Base-by-base conservation (phyloP, 2,888 invertebrate species). In the Drosophila kuntzei region DNA sequence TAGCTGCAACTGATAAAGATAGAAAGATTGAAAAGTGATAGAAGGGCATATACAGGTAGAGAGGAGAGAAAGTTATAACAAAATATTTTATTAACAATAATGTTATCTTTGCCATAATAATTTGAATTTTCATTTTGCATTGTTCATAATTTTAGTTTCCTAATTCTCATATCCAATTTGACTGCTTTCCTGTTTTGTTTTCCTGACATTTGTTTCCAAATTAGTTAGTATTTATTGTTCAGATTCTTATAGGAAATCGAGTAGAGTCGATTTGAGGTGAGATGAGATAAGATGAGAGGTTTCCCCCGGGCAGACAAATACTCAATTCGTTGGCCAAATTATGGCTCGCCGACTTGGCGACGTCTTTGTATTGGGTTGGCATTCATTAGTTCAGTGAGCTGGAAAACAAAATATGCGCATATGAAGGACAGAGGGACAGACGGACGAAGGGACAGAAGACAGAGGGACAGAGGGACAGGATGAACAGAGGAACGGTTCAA, bases 361-460 rank as follows among this genome's bases (percentile, higher is more conserved):
- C 66, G 59, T 69, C 63, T 74, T 79, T 67, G 72, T 71, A 62
- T 72, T 70, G 71, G 41, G 70, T 71, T 76, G 76, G 81, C 83
- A 82, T 87, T 90, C 83, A 87, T 86, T 86, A 84, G 89, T 87
- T 91, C 91, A 91, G 69, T 91, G 91, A 89, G 89, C 90, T 87
- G 90, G 90, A 91, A 91, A 89, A 74, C 85, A 87, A 90, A 90
- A 90, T 90, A 91, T 90, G 90, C 88, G 89, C 90, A 90, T 91
- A 89, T 91, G 90, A 90, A 81, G 85, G 90, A 90, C 90, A 86
- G 79, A 63, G 54, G 64, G 73, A 46, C 80, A 47, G 61, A 49
- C 29, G 22, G 36, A 25, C 53, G 11, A 89, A 90, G 85, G 83
- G 27, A 50, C 41, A n/a, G 37, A 16, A 25, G 41, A 27, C 2